Evolutionary conservation across 1,140 invertebrate genomes (phyloP), one percentile per base, ranked within the genome.

Genomic region (Drepana arcuata): DNA sequence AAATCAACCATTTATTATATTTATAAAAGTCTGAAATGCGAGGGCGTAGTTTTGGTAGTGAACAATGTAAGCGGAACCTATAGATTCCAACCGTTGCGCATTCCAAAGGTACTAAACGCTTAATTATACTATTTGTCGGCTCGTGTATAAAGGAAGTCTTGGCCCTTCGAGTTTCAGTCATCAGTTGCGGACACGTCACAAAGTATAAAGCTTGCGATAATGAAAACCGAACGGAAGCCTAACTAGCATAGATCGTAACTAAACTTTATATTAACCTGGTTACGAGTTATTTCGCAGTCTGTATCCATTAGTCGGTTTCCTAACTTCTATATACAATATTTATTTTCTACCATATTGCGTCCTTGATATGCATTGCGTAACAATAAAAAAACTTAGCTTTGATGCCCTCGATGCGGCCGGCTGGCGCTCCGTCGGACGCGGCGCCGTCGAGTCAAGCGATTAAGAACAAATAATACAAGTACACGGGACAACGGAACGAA

Each of bases 271-370:
- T 68, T 67, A 68, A 65, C 56, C 71, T n/a, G n/a, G n/a, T n/a
- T n/a, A n/a, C n/a, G n/a, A 68, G 69, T 72, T 63, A 54, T 65
- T 39, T 71, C 59, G 72, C 77, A 78, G 73, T 81, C 77, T 73
- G 73, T 72, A 73, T 68, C 55, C 56, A 60, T 72, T 63, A 71
- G 61, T 74, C 60, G 53, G 59, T 60, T 63, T 56, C 63, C 64
- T 69, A 70, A 72, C 48, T 60, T 68, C 56, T 82, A 82, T 79
- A 67, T 82, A 82, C 74, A 82, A 77, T 79, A 79, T 82, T 79
- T 79, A 82, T 82, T 78, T 77, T 68, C 78, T 82, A 82, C 68
- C 78, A 79, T 82, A 82, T 82, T 82, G 78, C 78, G 78, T 82
- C 63, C 71, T 69, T 79, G 77, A 82, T 82, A 82, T 79, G 77